phyloP scores from a whole-genome alignment of 1,140 invertebrate genomes.

The Physella acuta region DNA sequence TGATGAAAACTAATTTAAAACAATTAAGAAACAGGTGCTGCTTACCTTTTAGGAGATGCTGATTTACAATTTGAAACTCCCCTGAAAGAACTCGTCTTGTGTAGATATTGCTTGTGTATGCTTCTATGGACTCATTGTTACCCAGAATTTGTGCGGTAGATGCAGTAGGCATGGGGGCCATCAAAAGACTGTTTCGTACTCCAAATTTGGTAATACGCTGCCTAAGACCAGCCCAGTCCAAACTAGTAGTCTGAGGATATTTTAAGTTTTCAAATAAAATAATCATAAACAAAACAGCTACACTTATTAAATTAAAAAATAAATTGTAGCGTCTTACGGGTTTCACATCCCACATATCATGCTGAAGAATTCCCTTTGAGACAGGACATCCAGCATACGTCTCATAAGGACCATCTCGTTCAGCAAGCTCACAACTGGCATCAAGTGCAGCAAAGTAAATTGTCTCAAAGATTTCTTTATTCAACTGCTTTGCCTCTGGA shows the following conservation, averaged over 20 bases:
- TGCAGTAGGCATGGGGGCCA: constrained; percentile 98
- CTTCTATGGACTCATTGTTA: constrained; percentile 98
- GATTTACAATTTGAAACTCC: constrained; percentile 90
- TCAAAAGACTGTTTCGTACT: constrained; percentile 87
- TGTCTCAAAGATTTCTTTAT: constrained; percentile 97
- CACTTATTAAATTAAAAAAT: too few relatives aligned
- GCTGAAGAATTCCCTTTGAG: constrained; percentile 94
- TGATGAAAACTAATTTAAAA: too few relatives aligned
- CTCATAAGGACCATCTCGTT: constrained; percentile 83
- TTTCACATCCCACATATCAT: constrained; percentile 96
- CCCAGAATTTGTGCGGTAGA: constrained; percentile 99
- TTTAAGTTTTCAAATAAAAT: too few relatives aligned
- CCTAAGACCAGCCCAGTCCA: constrained; percentile 84
- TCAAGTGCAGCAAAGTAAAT: constrained; percentile 97
- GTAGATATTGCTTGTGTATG: constrained; percentile 98
- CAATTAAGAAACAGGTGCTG: too few relatives aligned
- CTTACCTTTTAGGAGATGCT: constrained; percentile 77
- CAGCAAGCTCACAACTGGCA: constrained; percentile 92
- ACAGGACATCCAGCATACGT: constrained; percentile 89
- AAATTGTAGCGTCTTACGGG: too few relatives aligned
- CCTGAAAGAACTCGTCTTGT: constrained; percentile 89
- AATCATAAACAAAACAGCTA: too few relatives aligned
- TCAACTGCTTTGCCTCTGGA: constrained; percentile 81
- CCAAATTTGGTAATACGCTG: constrained; percentile 87
- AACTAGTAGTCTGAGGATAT: constrained; percentile 48